These are phyloP conservation scores for Fukomys damarensis DNA, from an alignment of 2,113 vertebrate genomes.

Conservation along the genomic window DNA sequence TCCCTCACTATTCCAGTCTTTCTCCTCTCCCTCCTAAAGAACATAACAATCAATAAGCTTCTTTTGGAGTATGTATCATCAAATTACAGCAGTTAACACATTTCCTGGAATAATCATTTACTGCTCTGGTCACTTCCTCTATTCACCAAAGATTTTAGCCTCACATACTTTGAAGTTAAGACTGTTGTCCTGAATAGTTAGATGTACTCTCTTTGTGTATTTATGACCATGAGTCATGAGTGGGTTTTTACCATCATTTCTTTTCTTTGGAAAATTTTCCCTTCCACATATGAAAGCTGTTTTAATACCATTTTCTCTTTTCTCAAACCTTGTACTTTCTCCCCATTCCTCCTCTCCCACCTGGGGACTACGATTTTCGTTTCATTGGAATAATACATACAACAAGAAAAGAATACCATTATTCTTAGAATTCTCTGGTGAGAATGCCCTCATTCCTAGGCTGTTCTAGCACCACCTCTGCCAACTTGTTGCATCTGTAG, in stretches of 20 bases:
- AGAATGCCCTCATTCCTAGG: no score
- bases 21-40: not conserved
- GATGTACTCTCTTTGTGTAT: not conserved
- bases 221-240: not conserved
- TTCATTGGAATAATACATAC: not conserved
- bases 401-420: not conserved
- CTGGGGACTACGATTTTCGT: not conserved
- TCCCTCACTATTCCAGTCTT: not conserved
- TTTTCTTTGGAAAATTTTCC: not conserved
- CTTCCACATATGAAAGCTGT: not conserved
- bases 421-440: not conserved
- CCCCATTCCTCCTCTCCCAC: not conserved
- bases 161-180: not conserved
- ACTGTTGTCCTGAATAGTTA: not conserved
- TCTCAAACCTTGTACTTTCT: not conserved
- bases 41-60: not conserved
- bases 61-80: not conserved
- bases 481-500: not conserved
- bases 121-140: not conserved
- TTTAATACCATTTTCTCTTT: not conserved
- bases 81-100: not conserved
- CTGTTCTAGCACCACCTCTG: not conserved
- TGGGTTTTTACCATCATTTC: not conserved
- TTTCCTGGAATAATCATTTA: not conserved
- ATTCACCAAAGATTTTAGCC: not conserved